Evolutionary conservation across 2,113 vertebrate genomes (phyloP).

Genomic region (Neolamprologus longior): DNA sequence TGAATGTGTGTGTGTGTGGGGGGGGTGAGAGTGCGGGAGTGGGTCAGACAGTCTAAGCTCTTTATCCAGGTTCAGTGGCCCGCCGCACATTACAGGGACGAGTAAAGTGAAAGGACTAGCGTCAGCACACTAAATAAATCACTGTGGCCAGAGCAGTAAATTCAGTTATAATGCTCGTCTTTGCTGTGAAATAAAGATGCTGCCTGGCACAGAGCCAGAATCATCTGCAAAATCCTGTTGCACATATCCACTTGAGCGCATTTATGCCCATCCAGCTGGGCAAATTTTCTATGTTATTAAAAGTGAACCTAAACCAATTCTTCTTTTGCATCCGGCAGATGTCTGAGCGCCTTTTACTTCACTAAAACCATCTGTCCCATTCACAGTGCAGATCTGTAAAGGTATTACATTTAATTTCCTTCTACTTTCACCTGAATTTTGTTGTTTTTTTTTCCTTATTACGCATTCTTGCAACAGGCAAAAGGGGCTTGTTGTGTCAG

Average conservation of each 20-base stretch:
- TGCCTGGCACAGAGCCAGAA: conserved; percentile 29
- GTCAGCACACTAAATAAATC: conserved; percentile 50
- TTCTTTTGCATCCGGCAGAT: not conserved
- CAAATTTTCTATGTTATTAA: not conserved
- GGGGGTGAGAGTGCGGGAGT: conserved; percentile 23
- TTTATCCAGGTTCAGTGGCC: conserved; percentile 67
- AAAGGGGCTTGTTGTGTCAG: not conserved
- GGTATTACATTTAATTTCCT: not conserved
- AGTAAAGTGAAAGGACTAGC: conserved; percentile 57
- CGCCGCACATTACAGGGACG: conserved; percentile 35
- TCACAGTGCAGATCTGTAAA: not conserved
- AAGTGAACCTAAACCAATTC: not conserved
- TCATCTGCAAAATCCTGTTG: conserved; percentile 10
- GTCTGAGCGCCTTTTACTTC: not conserved
- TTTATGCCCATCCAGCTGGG: conserved; percentile 9
- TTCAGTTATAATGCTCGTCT: conserved; percentile 44
- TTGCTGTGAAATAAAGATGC: conserved; percentile 36
- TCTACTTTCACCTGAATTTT: not conserved
- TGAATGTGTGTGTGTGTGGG: not conserved
- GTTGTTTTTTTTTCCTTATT: not conserved
- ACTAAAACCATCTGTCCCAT: not conserved
- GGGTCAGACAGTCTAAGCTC: conserved; percentile 75
- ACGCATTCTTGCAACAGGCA: not conserved
- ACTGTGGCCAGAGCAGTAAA: conserved; percentile 26
- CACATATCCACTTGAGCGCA: conserved; percentile 1